Base-by-base conservation (phyloP, 2,113 vertebrate species). In the Vimba vimba region DNA sequence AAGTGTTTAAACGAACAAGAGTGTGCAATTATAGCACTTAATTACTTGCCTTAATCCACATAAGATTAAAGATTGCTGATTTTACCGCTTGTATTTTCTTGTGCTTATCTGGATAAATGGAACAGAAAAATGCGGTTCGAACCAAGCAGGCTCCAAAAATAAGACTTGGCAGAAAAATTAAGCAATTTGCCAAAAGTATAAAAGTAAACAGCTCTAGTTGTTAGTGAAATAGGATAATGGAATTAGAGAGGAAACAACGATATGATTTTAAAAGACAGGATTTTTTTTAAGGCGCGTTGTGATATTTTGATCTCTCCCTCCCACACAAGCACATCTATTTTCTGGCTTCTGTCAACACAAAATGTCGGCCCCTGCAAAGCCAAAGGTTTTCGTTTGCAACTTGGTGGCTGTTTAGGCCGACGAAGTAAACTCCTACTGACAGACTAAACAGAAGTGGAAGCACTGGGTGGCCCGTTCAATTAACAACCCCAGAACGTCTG, bases 41-140 rank as follows among this genome's bases (percentile, higher is more conserved):
- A 90, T 91, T 91, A 85, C 83, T 79, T 85, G 88, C 84, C 81
- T 89, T 91, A 90, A 91, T 90, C 88, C 80, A 69, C 45, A 47
- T 8, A 82, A 88, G 83, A 90, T 85, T 85, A 47, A 69, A 88
- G 86, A 89, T 86, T 64, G 62, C 47, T 78, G 60, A 55, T 80
- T 74, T 43, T 82, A 77, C 43, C 13, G 33, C 39, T 69, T 50
- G 83, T 73, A 85, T 83, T 82, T 79, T 76, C 76, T 68, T 27
- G 12, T 4, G 13, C 21, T 25, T 66, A 84, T 82, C 74, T 84
- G 59, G 43, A 86, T n/a, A 60, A 60, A 79, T 59, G 85, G 45
- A 50, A 69, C 7, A 15, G 8, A 47, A 45, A 57, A 10, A 39
- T 75, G 23, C 10, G 25, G 75, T 6, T 30, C 9, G 11, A 64